Conservation (phyloP, 2,797 vertebrate species). For the Stomatorhinus walkeri region DNA sequence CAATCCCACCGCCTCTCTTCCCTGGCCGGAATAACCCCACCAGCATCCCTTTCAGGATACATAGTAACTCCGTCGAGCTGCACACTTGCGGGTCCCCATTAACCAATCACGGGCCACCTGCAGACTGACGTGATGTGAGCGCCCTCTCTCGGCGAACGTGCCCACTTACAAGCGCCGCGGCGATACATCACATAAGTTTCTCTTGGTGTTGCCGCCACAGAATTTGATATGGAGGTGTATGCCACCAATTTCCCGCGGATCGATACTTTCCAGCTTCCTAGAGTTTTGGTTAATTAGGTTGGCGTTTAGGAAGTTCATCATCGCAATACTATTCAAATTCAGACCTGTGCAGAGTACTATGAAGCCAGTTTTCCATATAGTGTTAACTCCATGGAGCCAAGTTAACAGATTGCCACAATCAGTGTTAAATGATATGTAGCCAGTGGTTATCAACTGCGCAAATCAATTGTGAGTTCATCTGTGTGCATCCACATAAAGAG, state of each 20-base stretch:
- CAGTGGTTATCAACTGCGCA: background rate
- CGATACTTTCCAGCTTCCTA: background rate
- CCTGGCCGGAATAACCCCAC: conserved; percentile 24
- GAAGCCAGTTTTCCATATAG: background rate
- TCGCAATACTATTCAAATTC: background rate
- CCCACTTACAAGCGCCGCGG: background rate
- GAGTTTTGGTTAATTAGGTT: background rate
- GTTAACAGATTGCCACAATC: background rate
- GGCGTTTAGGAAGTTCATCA: background rate
- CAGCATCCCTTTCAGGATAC: conserved; percentile 30
- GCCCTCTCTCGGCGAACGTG: conserved; percentile 27
- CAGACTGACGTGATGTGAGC: background rate
- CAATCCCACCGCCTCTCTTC: conserved; percentile 17
- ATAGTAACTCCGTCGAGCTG: background rate
- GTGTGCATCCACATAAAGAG: background rate
- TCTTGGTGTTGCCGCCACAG: background rate
- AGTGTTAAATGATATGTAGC: background rate
- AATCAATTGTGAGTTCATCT: background rate
- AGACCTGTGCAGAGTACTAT: background rate
- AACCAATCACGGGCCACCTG: conserved; percentile 25
- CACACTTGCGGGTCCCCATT: conserved; percentile 16
- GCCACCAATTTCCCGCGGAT: background rate
- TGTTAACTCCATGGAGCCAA: background rate
- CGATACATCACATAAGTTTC: background rate
- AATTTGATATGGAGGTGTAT: background rate